A percentile compares a stretch with the other conserved stretches of the same genome.
Conservation (phyloP, 2,113 vertebrate species). For the Sclerurus mexicanus region DNA sequence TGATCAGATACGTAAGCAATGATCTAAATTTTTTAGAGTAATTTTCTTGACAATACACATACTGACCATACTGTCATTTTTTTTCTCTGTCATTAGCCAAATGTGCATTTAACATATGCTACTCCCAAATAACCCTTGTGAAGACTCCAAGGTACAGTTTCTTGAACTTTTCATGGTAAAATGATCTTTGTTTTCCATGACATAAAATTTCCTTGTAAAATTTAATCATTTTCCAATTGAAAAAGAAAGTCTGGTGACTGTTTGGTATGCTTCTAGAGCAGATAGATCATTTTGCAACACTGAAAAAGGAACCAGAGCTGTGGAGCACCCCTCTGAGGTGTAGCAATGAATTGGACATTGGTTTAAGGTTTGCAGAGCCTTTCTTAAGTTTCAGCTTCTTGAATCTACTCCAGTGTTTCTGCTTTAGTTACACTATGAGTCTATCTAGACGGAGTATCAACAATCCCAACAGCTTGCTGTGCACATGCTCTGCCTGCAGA, state of each 20-base stretch:
- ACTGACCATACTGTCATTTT: neutral
- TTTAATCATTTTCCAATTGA: neutral
- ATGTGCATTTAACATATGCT: neutral
- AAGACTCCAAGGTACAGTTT: neutral
- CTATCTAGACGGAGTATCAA: neutral
- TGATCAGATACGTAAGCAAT: neutral
- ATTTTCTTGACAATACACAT: neutral
- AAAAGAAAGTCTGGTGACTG: neutral
- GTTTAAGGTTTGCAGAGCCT: neutral
- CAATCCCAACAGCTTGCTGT: neutral
- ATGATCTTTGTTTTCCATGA: neutral
- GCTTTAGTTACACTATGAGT: neutral
- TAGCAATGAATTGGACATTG: neutral
- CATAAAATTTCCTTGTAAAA: neutral
- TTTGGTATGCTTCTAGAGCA: neutral
- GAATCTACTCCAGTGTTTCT: neutral
- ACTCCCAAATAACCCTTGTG: neutral
- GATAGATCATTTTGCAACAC: neutral
- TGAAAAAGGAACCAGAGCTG: neutral
- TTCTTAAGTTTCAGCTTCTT: neutral
- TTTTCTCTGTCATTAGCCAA: neutral
- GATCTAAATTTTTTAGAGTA: neutral
- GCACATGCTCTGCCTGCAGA: constrained; percentile 9
- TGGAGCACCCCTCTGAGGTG: neutral
- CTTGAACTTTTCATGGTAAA: neutral